Evolutionary conservation across 2,797 vertebrate genomes (phyloP), one percentile per base, ranked within the genome.

Genomic region (Molossus molossus): DNA sequence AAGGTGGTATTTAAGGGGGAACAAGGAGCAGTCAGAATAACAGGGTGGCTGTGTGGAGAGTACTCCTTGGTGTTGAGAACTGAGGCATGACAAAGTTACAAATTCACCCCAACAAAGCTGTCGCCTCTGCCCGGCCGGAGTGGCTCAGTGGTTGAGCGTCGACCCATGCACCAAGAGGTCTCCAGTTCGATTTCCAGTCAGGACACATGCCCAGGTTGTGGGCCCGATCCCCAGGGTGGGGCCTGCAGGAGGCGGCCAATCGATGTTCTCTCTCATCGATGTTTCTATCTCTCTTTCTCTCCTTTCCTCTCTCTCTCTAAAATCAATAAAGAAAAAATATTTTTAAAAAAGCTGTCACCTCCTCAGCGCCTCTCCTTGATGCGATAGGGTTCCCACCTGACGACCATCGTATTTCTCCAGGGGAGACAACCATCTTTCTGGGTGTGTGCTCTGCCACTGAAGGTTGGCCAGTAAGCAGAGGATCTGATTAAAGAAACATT

Each of bases 11-110:
- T 17, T 21, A 17, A 33, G 50, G 1, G 15, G 55, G 25, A 3
- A 45, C 29, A 37, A 9, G 9, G 9, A 40, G n/a, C 23, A 7
- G 4, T 17, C 17, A 86, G 29, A 53, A 33, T 11, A 53, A 50
- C 1, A 1, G 25, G 60, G 20, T 1, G 8, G 33, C 57, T 45
- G 25, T 2, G 1, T 4, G n/a, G 1, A 45, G 67, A 11, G n/a
- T 9, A 2, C 40, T 15, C 69, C 33, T 9, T n/a, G 37, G 27
- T 40, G 23, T 20, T 7, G 73, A 79, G 75, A 87, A 50, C 0
- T 12, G n/a, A 70, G n/a, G 18, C 15, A 0, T 12, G 45, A 75
- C 58, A 48, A 25, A 86, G 58, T 37, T n/a, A 48, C 12, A 75
- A 53, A 40, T 48, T 62, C 72, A 60, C 29, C 50, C 77, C 94